Evolutionary conservation across 2,888 invertebrate genomes (phyloP), one percentile per base, ranked within the genome.

Genomic region (Leucoma salicis): DNA sequence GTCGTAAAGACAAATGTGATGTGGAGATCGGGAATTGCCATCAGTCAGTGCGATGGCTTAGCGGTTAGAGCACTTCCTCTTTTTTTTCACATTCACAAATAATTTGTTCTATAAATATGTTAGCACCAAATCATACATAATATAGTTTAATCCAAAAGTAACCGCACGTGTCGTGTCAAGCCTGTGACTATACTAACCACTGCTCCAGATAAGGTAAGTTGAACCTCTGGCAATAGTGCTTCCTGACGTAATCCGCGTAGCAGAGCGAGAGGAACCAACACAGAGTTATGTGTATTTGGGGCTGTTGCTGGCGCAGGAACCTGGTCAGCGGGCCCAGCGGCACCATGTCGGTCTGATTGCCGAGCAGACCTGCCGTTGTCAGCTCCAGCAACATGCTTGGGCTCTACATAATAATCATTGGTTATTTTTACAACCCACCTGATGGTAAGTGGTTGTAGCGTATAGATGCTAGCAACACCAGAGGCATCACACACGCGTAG

Each of bases 211-310:
- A 88, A 0, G 89, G 89, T 75, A 88, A 61, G 41, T 83, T 82
- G 71, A 86, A 88, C 3, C 81, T 61, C 46, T 70, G 74, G 57
- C 87, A 88, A 70, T 85, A 88, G 47, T 84, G 70, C 49, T 87
- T 88, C 53, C 88, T 69, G 35, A 89, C 80, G 63, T 84, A 89
- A 54, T 88, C 88, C 0, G 88, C 88, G 67, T 86, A 87, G 63
- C 87, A 88, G 10, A 88, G 74, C 0, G 88, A 80, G 15, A 88
- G 77, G 71, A 88, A 84, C 89, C 89, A 89, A 74, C 89, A 88
- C n/a, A 82, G 56, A 0, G 88, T 88, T 51, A 89, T 84, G 72
- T 89, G 88, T 57, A 89, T 85, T 64, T 85, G 87, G 0, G 85
- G 86, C 66, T 87, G 89, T 60, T 89, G 89, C 55, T 75, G 74